Percentiles rank a stretch among this genome's conserved stretches.
These are phyloP conservation scores for Ptilonorhynchus violaceus DNA, from an alignment of 2,113 vertebrate species.

Conservation along the genomic window DNA sequence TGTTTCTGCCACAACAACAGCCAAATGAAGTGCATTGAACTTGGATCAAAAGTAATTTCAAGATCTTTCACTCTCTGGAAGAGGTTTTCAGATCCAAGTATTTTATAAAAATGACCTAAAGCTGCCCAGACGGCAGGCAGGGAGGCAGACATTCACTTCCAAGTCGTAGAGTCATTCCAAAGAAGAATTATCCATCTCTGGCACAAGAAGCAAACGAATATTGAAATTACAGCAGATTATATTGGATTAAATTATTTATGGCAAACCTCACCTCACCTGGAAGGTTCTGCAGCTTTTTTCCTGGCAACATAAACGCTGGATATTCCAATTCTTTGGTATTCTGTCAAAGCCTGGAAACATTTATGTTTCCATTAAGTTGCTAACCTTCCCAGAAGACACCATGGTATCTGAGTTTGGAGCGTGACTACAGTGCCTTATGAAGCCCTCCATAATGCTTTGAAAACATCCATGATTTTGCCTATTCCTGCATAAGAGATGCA, in stretches of 20 bases:
- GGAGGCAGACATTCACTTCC: conserved; percentile 4
- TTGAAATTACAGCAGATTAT: conserved; percentile 62
- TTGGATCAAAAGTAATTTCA: conserved; percentile 52
- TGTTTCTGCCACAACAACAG: conserved; percentile 49
- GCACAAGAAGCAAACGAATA: conserved; percentile 25
- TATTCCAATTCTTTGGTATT: conserved; percentile 43
- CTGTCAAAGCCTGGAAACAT: conserved; percentile 49
- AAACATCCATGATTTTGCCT: not conserved
- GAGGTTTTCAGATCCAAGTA: conserved; percentile 37
- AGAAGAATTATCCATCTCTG: conserved; percentile 53
- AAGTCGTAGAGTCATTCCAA: conserved; percentile 13
- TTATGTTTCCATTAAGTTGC: conserved; percentile 44
- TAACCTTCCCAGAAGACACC: conserved; percentile 51
- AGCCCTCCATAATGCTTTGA: not conserved
- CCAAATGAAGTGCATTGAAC: conserved; percentile 57
- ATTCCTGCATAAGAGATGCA: not conserved
- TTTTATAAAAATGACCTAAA: conserved; percentile 46
- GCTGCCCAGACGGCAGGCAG: conserved; percentile 1
- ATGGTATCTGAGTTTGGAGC: not conserved
- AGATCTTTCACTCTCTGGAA: conserved; percentile 24
- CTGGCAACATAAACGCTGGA: not conserved
- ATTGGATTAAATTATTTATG: conserved; percentile 66
- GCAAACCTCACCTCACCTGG: conserved; percentile 56
- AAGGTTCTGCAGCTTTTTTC: conserved; percentile 57
- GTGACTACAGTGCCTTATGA: not conserved